Evolutionary conservation across 1,140 invertebrate genomes (phyloP), one percentile per base, ranked within the genome.

Genomic region (Pseudachorutes palmiensis): DNA sequence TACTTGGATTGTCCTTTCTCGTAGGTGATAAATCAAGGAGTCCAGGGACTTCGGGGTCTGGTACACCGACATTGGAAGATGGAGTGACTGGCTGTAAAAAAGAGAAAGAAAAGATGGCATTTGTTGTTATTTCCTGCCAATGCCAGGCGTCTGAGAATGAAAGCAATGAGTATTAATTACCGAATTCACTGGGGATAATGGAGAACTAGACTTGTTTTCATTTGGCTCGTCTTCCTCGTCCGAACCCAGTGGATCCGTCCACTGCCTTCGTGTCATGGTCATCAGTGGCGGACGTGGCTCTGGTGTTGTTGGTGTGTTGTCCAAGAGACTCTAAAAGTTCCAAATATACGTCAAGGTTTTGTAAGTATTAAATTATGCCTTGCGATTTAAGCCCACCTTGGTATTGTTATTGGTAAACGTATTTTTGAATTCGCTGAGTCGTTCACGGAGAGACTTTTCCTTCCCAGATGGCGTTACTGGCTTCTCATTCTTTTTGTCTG

Each of bases 161-260:
- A 5, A 41, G 36, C n/a, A n/a, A n/a, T 63, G 41, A 55, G 32
- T 67, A 49, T 45, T 55, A 55, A 55, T 55, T 55, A 55, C 62
- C 61, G 22, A 31, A 68, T 69, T 67, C 26, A 33, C 36, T 26
- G 67, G 69, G 12, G 70, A 71, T 1, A 64, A 62, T 19, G 72
- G 70, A 31, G 61, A 70, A 57, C 68, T 66, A 68, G 66, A 69
- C 70, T 67, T 30, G 22, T 62, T 55, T n/a, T 77, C 72, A 78
- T 76, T 74, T 71, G 81, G 76, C 16, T 90, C 88, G 62, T 92
- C 90, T 73, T 94, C 91, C 32, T 92, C 90, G 76, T 94, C 90
- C 58, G 90, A 92, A 57, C 90, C 92, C 80, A 94, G 93, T 1
- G 92, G 91, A 82, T 94, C 92, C 19, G 87, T 87, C 64, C 91